Conservation (phyloP, 2,113 vertebrate genomes). For the Lepus timidus region DNA sequence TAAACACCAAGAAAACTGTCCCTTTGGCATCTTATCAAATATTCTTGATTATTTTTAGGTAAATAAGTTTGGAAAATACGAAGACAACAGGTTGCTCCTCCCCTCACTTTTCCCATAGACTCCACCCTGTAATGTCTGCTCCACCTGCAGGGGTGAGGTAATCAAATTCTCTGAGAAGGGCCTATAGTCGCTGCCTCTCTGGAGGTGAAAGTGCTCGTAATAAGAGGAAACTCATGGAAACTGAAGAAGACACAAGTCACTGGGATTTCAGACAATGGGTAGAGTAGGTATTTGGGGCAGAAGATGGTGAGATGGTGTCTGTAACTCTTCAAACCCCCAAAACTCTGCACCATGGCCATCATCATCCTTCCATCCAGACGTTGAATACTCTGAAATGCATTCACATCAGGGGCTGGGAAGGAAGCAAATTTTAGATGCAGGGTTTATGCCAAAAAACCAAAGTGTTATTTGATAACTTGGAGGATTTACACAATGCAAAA, state of each 20-base stretch:
- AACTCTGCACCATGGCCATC: not conserved
- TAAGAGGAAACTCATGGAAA: not conserved
- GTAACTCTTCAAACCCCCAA: not conserved
- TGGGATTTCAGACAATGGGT: not conserved
- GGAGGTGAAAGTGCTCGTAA: not conserved
- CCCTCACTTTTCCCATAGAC: not conserved
- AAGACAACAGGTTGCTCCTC: not conserved
- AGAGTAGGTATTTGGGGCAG: not conserved
- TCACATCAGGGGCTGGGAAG: not conserved
- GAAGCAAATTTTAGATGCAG: not conserved
- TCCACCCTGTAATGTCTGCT: not conserved
- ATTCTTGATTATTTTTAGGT: not conserved
- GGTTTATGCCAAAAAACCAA: not conserved
- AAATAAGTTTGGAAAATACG: not conserved
- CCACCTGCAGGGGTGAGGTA: not conserved
- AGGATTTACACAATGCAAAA: not conserved
- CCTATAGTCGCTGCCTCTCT: too few species aligned
- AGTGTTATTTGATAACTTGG: not conserved
- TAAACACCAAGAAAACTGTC: not conserved
- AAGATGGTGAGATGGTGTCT: too few species aligned
- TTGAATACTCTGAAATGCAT: not conserved
- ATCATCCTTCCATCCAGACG: not conserved
- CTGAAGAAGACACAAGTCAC: not conserved
- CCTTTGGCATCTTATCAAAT: not conserved
- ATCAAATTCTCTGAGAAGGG: not conserved